A percentile compares a stretch with the other conserved stretches of the same genome.
These are phyloP conservation scores for Struthio camelus DNA, from an alignment of 2,113 vertebrate genomes.

Conservation along the genomic window DNA sequence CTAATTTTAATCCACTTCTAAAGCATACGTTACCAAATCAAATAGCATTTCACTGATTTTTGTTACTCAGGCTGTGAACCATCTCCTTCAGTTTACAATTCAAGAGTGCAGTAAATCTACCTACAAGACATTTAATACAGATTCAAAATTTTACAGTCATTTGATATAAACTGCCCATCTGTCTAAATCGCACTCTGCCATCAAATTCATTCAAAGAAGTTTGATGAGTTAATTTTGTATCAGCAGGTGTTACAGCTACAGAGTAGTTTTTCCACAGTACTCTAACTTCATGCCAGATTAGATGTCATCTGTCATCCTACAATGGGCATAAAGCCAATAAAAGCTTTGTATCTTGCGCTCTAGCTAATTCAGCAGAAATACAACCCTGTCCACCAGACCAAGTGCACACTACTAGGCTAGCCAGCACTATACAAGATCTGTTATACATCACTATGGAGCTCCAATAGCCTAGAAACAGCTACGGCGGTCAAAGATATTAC, in stretches of 20 bases:
- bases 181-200: background rate
- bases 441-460: accelerated
- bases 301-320: background rate
- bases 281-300: background rate
- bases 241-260: background rate
- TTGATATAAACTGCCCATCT: background rate
- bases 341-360: background rate
- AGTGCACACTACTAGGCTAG: background rate
- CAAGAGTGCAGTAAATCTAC: background rate
- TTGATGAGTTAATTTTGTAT: background rate
- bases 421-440: background rate
- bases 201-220: background rate
- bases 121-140: background rate
- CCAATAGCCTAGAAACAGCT: background rate
- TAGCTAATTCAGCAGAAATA: slow-evolving; percentile 36
- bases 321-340: slow-evolving; percentile 37
- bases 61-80: background rate
- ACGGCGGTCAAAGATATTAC: background rate
- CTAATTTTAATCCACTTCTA: background rate
- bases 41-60: background rate
- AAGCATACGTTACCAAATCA: background rate
- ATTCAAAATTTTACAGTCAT: background rate
- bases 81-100: background rate
- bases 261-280: background rate
- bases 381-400: background rate